Conservation (phyloP, 2,113 vertebrate species). For the Lichenostomus cassidix region DNA sequence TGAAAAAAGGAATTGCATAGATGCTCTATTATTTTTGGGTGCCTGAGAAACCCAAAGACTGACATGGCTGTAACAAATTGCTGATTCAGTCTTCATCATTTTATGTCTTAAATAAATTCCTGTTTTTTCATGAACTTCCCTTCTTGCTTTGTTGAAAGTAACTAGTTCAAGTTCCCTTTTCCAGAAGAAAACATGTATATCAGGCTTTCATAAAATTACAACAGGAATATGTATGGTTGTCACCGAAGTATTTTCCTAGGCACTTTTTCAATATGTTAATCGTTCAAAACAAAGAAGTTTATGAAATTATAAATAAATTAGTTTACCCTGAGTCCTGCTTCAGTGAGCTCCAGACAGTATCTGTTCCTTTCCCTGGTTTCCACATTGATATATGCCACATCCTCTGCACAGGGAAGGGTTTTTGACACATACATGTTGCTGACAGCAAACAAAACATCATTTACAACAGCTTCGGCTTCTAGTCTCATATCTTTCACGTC, state of each 20-base stretch:
- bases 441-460: constrained; percentile 94
- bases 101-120: background rate
- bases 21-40: background rate
- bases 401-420: constrained; percentile 81
- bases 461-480: constrained; percentile 94
- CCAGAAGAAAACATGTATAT: background rate
- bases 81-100: background rate
- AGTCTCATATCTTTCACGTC: constrained; percentile 94
- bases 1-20: background rate
- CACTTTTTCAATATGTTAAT: background rate
- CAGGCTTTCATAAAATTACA: background rate
- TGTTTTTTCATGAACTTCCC: background rate
- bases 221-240: background rate
- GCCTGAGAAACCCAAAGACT: background rate
- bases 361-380: constrained; percentile 89
- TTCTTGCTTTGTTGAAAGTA: background rate
- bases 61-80: background rate
- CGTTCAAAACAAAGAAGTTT: background rate
- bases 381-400: constrained; percentile 93
- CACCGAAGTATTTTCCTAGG: background rate
- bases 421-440: constrained; percentile 91
- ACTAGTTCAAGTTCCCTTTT: background rate
- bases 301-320: background rate
- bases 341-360: constrained; percentile 94
- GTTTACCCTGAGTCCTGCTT: constrained; percentile 91